Evolutionary conservation across 2,888 invertebrate species (phyloP), one percentile per base, ranked within the genome.

Genomic region (Aporophyla nigra): DNA sequence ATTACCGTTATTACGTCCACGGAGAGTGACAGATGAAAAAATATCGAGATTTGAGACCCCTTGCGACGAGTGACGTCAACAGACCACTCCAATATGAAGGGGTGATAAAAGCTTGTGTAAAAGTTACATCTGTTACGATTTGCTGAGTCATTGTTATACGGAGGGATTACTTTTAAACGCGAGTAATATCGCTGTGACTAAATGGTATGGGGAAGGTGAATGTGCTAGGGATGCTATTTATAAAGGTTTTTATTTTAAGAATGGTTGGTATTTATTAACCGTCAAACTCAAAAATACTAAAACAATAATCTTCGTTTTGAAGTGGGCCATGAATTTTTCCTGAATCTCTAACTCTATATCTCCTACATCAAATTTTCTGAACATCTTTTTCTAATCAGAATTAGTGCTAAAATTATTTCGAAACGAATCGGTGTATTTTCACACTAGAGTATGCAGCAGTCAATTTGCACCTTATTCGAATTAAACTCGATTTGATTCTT

Each of bases 41-140:
- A 68, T 51, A 74, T 51, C 43, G 62, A 43, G 58, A 59, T 51
- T 51, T 43, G 33, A 66, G 58, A 68, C 80, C 80, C 71, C 65
- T 66, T n/a, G 71, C 21, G 46, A 71, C 40, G 21, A 16, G 40
- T 5, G 46, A 71, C 65, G 59, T 71, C 68, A 68, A 19, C 14
- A 58, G 53, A 53, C 67, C 58, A 67, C 62, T 83, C 27, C 14
- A 84, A 59, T 72, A 65, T 51, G 59, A 40, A 65, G 61, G 71
- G 74, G 66, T 58, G 61, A 69, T 59, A 51, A 56, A 53, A 51
- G 24, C 51, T 59, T 54, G 58, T 14, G 54, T 68, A 63, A 59
- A 40, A 46, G 62, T 74, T 68, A 68, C 80, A 79, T 79, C 68
- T 83, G 79, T 74, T 74, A 65, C 46, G 19, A 69, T 73, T 67